A percentile compares a stretch with the other conserved stretches of the same genome.
Evolutionary conservation across 2,797 vertebrate genomes (phyloP).

Genomic region (Orientallactaga sibirica): DNA sequence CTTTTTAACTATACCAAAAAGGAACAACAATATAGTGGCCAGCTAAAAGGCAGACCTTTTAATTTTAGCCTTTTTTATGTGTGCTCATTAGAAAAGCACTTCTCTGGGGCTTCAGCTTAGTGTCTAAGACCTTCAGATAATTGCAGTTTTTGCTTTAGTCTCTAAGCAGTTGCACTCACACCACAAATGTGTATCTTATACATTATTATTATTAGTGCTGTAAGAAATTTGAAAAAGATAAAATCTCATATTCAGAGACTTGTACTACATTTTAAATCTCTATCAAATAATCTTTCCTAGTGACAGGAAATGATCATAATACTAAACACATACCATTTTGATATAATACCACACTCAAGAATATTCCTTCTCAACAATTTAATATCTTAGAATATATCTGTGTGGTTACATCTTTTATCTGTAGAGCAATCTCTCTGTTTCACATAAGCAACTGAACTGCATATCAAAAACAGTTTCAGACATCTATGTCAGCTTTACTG

Average conservation of each 20-base stretch:
- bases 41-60: too few relatives aligned
- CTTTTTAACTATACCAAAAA: too few relatives aligned
- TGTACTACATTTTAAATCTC: constrained; percentile 56
- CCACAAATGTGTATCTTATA: background rate
- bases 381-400: constrained; percentile 49
- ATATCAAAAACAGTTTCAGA: constrained; percentile 50
- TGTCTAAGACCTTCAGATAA: background rate
- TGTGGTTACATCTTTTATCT: constrained; percentile 25
- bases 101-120: background rate
- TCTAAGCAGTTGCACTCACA: background rate
- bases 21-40: too few relatives aligned
- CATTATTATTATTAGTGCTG: constrained; percentile 67
- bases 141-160: constrained; percentile 37
- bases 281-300: constrained; percentile 66
- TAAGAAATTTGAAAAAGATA: constrained; percentile 66
- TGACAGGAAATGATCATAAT: constrained; percentile 67
- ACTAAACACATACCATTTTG: constrained; percentile 65
- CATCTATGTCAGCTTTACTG: constrained; percentile 36
- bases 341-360: constrained; percentile 54
- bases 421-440: constrained; percentile 31
- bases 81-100: too few relatives aligned
- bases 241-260: constrained; percentile 60
- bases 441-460: background rate
- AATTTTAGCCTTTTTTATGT: too few relatives aligned
- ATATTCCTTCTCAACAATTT: constrained; percentile 65